These are phyloP conservation scores for Brachionichthys hirsutus DNA, from an alignment of 2,113 vertebrate species.

Conservation along the genomic window DNA sequence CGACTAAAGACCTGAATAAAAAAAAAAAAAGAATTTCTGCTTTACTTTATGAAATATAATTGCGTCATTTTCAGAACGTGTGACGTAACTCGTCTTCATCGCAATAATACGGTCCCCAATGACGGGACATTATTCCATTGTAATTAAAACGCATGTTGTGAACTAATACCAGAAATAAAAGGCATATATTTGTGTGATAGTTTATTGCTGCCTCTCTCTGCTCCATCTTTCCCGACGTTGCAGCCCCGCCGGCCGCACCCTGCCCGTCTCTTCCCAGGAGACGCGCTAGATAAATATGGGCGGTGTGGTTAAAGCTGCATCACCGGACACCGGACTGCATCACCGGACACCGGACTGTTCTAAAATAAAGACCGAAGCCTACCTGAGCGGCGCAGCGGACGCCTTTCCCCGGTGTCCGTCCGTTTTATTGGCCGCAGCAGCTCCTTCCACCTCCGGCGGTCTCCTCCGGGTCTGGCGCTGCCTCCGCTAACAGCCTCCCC, in stretches of 20 bases:
- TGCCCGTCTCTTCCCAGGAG: conserved; percentile 61
- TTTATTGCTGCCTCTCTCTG: not conserved
- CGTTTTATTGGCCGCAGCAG: conserved; percentile 16
- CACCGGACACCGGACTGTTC: not conserved
- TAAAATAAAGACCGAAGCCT: conserved; percentile 10
- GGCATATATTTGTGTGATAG: too few species aligned
- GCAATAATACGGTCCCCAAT: conserved; percentile 18
- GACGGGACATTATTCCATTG: conserved; percentile 1
- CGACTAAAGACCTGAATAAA: not conserved
- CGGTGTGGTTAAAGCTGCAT: conserved; percentile 57
- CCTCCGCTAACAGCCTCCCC: conserved; percentile 42
- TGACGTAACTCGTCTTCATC: not conserved
- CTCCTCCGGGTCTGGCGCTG: conserved; percentile 34
- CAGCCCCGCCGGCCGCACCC: conserved; percentile 73
- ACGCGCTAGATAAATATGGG: conserved; percentile 50
- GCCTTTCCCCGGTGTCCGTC: conserved; percentile 1
- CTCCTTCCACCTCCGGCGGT: conserved; percentile 31
- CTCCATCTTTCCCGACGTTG: conserved; percentile 24
- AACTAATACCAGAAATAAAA: too few species aligned
- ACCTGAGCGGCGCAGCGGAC: conserved; percentile 38
- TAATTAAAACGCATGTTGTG: not conserved
- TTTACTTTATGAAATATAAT: not conserved
- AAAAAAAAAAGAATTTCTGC: not conserved
- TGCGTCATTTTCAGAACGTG: conserved; percentile 13
- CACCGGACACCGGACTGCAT: conserved; percentile 39